phyloP scores from a whole-genome alignment of 2,888 invertebrate genomes.

The Lasioglossum oenotherae region DNA sequence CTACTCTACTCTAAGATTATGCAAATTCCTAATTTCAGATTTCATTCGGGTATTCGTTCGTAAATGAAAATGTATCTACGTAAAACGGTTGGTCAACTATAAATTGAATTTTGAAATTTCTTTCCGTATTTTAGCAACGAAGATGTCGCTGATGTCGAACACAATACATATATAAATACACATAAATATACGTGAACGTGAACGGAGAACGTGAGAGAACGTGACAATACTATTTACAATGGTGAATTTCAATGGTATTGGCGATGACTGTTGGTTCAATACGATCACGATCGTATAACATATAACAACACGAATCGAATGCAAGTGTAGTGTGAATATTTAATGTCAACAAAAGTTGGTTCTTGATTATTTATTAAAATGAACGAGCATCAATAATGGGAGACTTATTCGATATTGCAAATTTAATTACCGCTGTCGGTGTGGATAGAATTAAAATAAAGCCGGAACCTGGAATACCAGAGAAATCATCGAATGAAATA shows the following conservation, averaged over 20 bases:
- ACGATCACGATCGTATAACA: neutral
- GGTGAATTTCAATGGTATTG: conserved; percentile 10
- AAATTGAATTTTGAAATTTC: neutral
- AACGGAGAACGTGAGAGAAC: neutral
- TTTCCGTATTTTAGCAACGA: neutral
- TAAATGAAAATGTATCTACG: too few species aligned
- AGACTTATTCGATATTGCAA: conserved; percentile 82
- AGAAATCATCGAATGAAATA: conserved; percentile 92
- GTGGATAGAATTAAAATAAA: conserved; percentile 83
- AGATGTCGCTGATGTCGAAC: conserved; percentile 41
- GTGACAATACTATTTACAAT: conserved; percentile 14
- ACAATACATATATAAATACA: neutral
- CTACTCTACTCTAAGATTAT: neutral
- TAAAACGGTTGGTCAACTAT: neutral
- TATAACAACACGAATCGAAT: conserved; percentile 1
- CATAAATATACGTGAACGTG: too few species aligned
- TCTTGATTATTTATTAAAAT: conserved; percentile 21
- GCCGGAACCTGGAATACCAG: conserved; percentile 81
- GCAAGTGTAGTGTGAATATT: neutral
- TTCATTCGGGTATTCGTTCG: too few species aligned
- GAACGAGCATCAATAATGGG: conserved; percentile 71
- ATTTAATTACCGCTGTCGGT: conserved; percentile 81
- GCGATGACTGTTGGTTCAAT: conserved; percentile 42
- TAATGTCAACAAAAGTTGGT: neutral
- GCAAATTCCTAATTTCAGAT: neutral